phyloP scores from a whole-genome alignment of 1,140 invertebrate genomes.

The Colletes latitarsis region DNA sequence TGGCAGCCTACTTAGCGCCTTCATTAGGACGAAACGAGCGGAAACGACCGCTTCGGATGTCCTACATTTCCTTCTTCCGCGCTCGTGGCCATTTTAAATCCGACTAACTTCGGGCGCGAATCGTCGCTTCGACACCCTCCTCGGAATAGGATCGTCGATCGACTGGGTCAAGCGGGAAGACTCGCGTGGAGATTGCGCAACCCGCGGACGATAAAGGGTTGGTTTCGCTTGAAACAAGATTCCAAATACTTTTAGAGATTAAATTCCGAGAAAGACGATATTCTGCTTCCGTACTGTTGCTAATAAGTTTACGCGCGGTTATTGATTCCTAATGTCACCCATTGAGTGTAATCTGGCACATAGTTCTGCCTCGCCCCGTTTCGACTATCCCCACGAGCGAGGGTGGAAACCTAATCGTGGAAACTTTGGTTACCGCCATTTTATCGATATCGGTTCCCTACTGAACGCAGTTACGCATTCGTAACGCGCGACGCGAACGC shows the following conservation, averaged over 20 bases:
- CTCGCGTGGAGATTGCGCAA: background rate
- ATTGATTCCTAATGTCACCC: slow-evolving; percentile 60
- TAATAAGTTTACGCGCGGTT: slow-evolving; percentile 49
- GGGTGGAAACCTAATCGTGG: too few species aligned
- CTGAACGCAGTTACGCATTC: background rate
- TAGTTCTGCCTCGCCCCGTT: background rate
- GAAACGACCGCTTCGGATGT: background rate
- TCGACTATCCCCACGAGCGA: background rate
- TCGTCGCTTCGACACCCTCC: slow-evolving; percentile 1
- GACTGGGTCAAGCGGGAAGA: background rate
- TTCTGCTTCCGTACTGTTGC: background rate
- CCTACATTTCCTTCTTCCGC: slow-evolving; percentile 15
- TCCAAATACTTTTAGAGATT: too few species aligned
- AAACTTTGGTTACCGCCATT: slow-evolving; percentile 7
- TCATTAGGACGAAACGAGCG: background rate
- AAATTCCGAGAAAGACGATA: too few species aligned
- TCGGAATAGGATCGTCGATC: background rate
- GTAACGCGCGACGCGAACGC: slow-evolving; percentile 15
- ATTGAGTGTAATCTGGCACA: background rate
- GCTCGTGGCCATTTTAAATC: slow-evolving; percentile 48
- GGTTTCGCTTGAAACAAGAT: too few species aligned
- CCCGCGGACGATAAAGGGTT: too few species aligned
- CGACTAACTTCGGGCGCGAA: background rate
- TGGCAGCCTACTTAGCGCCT: slow-evolving; percentile 10
- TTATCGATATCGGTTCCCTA: background rate